Evolutionary conservation across 2,888 invertebrate genomes (phyloP), one percentile per base, ranked within the genome.

Genomic region (Argyresthia goedartella): DNA sequence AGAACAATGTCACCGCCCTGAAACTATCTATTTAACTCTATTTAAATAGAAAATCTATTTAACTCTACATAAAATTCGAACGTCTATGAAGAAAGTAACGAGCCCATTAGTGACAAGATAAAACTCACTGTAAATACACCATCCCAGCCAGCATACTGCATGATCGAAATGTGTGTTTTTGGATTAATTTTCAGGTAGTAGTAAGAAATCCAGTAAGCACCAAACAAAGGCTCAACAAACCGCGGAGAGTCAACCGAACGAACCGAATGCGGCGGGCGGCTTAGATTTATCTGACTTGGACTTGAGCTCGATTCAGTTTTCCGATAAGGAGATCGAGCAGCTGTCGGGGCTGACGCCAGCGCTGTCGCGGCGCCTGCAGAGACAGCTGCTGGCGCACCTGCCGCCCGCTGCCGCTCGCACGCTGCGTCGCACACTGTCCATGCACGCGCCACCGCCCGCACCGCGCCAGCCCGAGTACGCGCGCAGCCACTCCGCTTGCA

Each of bases 281-380:
- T 69, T 89, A 57, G 90, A 90, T 66, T 75, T 89, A 66, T 88
- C 89, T 49, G 90, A 90, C 73, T 84, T 92, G 71, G 91, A 92
- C 77, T 77, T 92, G 63, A 90, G 91, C 66, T 88, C 91, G 62
- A 86, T 92, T 63, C 89, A 90, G 73, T 80, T 92, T 56, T 90
- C 91, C 60, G 91, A 92, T 74, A 89, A 90, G 67, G 92, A 92
- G 84, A 82, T 91, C 65, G 89, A 90, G 67, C 90, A 91, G 57
- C 80, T 92, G 60, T 91, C 91, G 25, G 91, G 89, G 60, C 87
- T 92, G 59, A 92, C 92, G 60, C 92, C 92, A 36, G 92, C 90
- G 59, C 82, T 92, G 62, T 91, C 92, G 58, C 90, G 91, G 62
- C 89, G 91, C 44, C 90, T 92, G 67, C 92, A 92, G 81, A 90